Base-by-base conservation (phyloP, 2,797 vertebrate species). In the Columba guinea region DNA sequence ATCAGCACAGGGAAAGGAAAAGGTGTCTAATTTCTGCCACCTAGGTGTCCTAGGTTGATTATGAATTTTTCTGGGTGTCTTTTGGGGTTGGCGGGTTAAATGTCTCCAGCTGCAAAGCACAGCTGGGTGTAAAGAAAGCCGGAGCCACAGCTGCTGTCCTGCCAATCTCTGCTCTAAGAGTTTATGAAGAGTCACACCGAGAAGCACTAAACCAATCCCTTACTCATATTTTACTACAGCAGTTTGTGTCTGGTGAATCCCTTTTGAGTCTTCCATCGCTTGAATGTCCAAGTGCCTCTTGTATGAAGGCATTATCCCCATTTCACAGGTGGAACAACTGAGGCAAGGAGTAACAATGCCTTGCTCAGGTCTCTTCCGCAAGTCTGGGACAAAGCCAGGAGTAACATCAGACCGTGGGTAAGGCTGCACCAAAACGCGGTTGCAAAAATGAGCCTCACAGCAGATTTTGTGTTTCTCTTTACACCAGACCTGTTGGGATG, bases 21-120 rank as follows among this genome's bases (percentile, higher is more conserved):
- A 76, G 74, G 83, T 68, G 64, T 79, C 87, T 73, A 2, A 62
- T 83, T 96, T 48, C 90, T 89, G 69, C 58, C 74, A 12, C 73
- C 7, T 53, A 30, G 74, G 67, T 51, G 64, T 58, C 74, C 39
- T 15, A 4, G 71, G 20, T 21, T 17, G 52, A 22, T 24, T 20
- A 21, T 12, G 81, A 80, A 22, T 69, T 69, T 48, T 63, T 39
- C 22, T 77, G 78, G 21, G 11, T 2, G 8, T 39, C 52, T 90
- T 56, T 80, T 19, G 53, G 64, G 81, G 60, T 13, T 77, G 87
- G 46, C 18, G 67, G 90, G 81, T 90, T 80, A 94, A 88, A 63
- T 12, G 70, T 5, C 81, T 92, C 63, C 92, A 90, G 93, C 93
- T 95, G 95, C 11, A 6, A 3, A 5, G 44, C 87, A 80, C 92